Percentiles rank a stretch among this genome's conserved stretches.
phyloP scores from a whole-genome alignment of 1,140 invertebrate species.

The Tribolium castaneum region DNA sequence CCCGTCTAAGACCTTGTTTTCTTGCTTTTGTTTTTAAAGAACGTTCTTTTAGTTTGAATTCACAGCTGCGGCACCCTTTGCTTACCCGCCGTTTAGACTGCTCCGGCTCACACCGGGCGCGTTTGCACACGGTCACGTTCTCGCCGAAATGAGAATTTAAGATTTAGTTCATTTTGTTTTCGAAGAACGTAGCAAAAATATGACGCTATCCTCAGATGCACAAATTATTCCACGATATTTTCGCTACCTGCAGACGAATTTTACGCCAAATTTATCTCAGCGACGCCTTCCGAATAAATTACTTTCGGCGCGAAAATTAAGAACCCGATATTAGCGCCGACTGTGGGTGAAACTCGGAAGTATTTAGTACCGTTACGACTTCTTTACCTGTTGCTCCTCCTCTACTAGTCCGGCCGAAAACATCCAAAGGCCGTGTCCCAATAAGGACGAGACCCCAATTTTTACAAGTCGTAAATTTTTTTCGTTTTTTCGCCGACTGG shows the following conservation, averaged over 20 bases:
- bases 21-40: constrained; percentile 55
- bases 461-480: neutral
- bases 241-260: constrained; percentile 14
- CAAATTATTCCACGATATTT: constrained; percentile 24
- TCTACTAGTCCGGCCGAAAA: constrained; percentile 54
- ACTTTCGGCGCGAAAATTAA: constrained; percentile 8
- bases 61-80: constrained; percentile 50
- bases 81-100: constrained; percentile 29
- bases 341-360: constrained; percentile 54
- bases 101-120: neutral
- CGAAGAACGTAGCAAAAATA: constrained; percentile 47
- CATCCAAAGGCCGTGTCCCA: constrained; percentile 44
- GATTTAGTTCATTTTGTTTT: constrained; percentile 42
- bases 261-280: constrained; percentile 5
- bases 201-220: constrained; percentile 44
- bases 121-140: constrained; percentile 13
- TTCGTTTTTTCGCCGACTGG: neutral
- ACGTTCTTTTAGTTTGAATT: constrained; percentile 51
- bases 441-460: constrained; percentile 11
- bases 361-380: constrained; percentile 49
- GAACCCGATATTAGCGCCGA: constrained; percentile 52
- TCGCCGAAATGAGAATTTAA: constrained; percentile 41
- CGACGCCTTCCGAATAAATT: constrained; percentile 7
- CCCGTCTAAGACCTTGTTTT: constrained; percentile 44
- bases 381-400: constrained; percentile 58